Conservation (phyloP, 1,140 invertebrate genomes). For the Macrobrachium rosenbergii region DNA sequence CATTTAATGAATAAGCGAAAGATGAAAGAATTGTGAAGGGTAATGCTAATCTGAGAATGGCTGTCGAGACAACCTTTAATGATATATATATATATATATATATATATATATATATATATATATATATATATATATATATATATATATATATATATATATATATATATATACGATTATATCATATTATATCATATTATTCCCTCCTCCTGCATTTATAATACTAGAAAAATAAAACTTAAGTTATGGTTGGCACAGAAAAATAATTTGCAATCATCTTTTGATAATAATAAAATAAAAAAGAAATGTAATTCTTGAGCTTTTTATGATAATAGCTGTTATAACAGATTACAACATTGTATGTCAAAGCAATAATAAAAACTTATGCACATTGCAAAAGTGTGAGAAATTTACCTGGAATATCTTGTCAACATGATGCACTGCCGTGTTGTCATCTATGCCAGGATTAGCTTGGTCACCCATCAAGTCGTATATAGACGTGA, state of each 20-base stretch:
- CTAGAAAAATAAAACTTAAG: too few relatives aligned
- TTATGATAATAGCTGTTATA: too few relatives aligned
- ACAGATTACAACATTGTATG: too few relatives aligned
- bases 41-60: too few relatives aligned
- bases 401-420: slow-evolving; percentile 67
- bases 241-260: too few relatives aligned
- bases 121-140: slow-evolving; percentile 18
- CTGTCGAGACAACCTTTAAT: not conserved
- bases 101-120: slow-evolving; percentile 9
- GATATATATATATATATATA: slow-evolving; percentile 4
- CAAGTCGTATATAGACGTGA: slow-evolving; percentile 91
- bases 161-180: not conserved
- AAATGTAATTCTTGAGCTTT: too few relatives aligned
- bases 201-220: too few relatives aligned
- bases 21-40: too few relatives aligned
- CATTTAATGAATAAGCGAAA: too few relatives aligned
- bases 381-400: not conserved
- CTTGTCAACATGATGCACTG: slow-evolving; percentile 68
- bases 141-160: slow-evolving; percentile 22
- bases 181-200: not conserved
- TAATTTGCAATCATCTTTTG: too few relatives aligned
- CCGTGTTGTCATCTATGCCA: slow-evolving; percentile 66
- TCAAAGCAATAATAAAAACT: not conserved
- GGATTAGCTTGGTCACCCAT: slow-evolving; percentile 74
- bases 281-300: too few relatives aligned